Evolutionary conservation across 2,888 invertebrate genomes (phyloP).

Genomic region (Cephus pulcher): DNA sequence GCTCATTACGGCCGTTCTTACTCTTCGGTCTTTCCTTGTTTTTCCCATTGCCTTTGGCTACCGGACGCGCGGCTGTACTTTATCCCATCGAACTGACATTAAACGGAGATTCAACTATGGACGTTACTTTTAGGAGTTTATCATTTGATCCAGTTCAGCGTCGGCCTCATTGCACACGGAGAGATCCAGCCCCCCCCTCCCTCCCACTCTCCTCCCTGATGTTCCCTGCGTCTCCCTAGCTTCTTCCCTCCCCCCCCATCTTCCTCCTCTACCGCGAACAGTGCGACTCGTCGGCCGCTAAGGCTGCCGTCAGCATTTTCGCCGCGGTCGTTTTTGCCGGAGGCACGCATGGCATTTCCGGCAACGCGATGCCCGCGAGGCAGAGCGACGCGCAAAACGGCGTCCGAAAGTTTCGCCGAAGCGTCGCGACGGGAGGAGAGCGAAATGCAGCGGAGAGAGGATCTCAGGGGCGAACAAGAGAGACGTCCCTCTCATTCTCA

Average conservation of each 20-base stretch:
- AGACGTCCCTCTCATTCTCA: not conserved
- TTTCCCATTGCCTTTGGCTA: not conserved
- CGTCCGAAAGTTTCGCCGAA: not conserved
- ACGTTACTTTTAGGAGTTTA: not conserved
- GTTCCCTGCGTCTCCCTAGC: not conserved
- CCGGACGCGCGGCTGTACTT: not conserved
- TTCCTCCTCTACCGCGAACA: not conserved
- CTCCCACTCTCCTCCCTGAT: not conserved
- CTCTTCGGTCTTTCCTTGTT: not conserved
- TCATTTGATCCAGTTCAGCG: not conserved
- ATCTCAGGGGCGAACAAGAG: not conserved
- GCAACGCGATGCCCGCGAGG: constrained; percentile 47
- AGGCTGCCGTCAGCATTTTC: not conserved
- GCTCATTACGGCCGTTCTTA: not conserved
- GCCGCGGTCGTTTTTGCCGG: not conserved
- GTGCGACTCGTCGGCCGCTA: not conserved
- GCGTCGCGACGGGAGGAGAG: not conserved
- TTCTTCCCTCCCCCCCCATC: not conserved
- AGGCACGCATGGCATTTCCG: constrained; percentile 57
- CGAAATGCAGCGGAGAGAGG: not conserved
- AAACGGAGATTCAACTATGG: not conserved
- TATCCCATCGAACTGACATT: not conserved
- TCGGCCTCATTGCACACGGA: not conserved
- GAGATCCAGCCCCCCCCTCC: not conserved
- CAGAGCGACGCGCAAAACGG: not conserved